Evolutionary conservation across 2,797 vertebrate species (phyloP), one percentile per base, ranked within the genome.

Genomic region (Cichlasoma orientale): DNA sequence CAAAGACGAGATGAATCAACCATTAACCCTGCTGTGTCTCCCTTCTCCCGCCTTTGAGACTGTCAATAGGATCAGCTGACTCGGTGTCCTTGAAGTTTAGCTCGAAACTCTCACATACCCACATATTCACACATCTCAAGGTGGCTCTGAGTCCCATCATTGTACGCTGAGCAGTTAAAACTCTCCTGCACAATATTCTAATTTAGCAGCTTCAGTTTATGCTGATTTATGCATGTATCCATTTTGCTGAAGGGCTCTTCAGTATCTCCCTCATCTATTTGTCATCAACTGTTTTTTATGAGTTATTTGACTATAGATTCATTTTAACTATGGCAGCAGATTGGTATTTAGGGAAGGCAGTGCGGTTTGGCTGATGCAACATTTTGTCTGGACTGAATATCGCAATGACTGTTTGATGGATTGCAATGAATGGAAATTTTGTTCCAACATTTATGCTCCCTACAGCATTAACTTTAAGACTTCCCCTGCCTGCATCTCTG

Each of bases 1-100:
- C 80, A 90, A 77, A 90, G 83, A 80, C 31, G 0, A 89, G 85
- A 87, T 79, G 80, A 88, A 82, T 86, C 85, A 27, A 78, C 86
- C 85, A 89, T 89, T 89, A 91, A 83, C 86, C 72, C 84, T 23
- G 75, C 77, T 59, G 23, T 55, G 19, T 70, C 77, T 75, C 75
- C 58, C 19, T 11, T 66, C 68, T 70, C 10, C 10, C 18, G 66
- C 50, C 63, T 68, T 68, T 68, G 63, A 68, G 25, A 68, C 61
- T 56, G 72, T 85, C 88, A 74, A 85, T 74, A 73, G 79, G 69
- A 81, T 84, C 70, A 74, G 61, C 82, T 44, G 44, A 54, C 76
- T 80, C 56, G 2, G 58, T 55, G 58, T 82, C 80, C 82, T 91
- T 89, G 77, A 89, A 86, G 78, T 73, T n/a, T 12, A 50, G 68